These are phyloP conservation scores for Cheilosia pagana DNA, from an alignment of 2,888 invertebrate species.

Conservation along the genomic window DNA sequence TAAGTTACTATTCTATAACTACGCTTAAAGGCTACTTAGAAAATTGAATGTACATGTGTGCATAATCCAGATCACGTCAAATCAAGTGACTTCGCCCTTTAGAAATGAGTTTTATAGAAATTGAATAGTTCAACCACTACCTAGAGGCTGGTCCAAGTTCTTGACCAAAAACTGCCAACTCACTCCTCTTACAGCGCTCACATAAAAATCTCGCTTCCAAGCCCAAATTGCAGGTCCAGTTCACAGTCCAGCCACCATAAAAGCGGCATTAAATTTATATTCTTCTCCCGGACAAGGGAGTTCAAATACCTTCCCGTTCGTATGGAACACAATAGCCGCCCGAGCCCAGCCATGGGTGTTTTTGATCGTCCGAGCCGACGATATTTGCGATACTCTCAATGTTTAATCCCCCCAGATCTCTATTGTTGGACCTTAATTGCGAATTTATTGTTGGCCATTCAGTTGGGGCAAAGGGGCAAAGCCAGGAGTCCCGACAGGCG, in stretches of 20 bases:
- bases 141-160: neutral
- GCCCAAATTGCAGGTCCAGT: conserved; percentile 55
- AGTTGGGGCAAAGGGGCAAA: conserved; percentile 20
- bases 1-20: too few species aligned
- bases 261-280: conserved; percentile 50
- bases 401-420: conserved; percentile 47
- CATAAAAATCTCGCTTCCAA: conserved; percentile 28
- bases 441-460: conserved; percentile 61
- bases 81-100: too few species aligned
- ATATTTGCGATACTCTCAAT: conserved; percentile 64
- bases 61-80: too few species aligned
- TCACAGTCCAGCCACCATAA: conserved; percentile 18
- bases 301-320: conserved; percentile 33
- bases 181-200: conserved; percentile 7
- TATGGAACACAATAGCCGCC: conserved; percentile 23
- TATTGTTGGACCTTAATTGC: conserved; percentile 67
- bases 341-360: neutral
- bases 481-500: conserved; percentile 47
- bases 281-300: conserved; percentile 53
- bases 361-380: conserved; percentile 23
- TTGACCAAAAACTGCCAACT: conserved; percentile 10
- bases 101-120: too few species aligned
- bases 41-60: too few species aligned
- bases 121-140: too few species aligned
- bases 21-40: too few species aligned